These are phyloP conservation scores for Chrysochloris asiatica DNA, from an alignment of 2,113 vertebrate species.

Conservation along the genomic window DNA sequence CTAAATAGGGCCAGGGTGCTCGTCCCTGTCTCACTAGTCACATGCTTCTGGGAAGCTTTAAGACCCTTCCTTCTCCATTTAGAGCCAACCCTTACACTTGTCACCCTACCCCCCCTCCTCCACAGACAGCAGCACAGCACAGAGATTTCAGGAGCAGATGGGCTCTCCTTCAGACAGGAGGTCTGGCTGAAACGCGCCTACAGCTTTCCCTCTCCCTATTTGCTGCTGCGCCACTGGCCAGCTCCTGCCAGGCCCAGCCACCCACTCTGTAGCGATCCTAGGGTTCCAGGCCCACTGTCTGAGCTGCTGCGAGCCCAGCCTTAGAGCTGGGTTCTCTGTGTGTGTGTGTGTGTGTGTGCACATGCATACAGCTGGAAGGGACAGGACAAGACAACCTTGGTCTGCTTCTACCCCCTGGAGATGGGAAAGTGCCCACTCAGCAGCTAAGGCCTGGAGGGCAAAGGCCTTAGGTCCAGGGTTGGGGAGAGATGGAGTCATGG, in stretches of 20 bases:
- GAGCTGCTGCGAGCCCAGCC: not conserved
- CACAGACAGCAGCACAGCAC: not conserved
- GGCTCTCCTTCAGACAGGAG: not conserved
- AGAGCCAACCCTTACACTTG: not conserved
- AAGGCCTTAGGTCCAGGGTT: conserved; percentile 41
- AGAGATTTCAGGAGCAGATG: not conserved
- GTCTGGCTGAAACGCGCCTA: not conserved
- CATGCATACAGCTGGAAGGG: not conserved
- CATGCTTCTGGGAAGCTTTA: not conserved
- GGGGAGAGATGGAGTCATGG: not conserved
- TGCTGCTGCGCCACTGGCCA: not conserved
- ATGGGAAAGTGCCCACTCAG: conserved; percentile 14
- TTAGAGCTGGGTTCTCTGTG: not conserved
- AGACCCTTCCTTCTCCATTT: not conserved
- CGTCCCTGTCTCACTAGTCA: not conserved
- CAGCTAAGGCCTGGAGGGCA: conserved; percentile 3
- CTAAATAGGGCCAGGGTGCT: not conserved
- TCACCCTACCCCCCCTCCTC: not conserved
- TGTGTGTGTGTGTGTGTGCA: not conserved
- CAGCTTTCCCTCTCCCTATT: not conserved
- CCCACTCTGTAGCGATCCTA: not conserved
- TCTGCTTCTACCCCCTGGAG: not conserved
- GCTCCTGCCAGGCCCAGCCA: not conserved
- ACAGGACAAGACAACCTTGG: not conserved
- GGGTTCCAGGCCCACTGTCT: not conserved